Percentiles rank a stretch among this genome's conserved stretches.
Evolutionary conservation across 2,888 invertebrate species (phyloP).

Genomic region (Drosophila anomalata): DNA sequence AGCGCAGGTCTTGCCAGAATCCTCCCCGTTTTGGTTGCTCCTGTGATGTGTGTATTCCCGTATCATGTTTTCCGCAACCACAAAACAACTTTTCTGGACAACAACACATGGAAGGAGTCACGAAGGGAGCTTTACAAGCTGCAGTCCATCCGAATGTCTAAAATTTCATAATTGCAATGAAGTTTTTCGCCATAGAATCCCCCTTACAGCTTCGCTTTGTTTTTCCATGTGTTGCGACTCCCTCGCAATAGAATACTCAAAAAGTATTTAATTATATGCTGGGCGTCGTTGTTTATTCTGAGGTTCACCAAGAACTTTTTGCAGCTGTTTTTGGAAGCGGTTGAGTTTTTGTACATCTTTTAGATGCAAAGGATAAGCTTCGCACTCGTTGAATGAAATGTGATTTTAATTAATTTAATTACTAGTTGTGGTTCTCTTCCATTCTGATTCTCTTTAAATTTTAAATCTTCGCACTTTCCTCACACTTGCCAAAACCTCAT

Average conservation of each 20-base stretch:
- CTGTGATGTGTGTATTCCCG: constrained; percentile 33
- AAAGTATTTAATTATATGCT: constrained; percentile 44
- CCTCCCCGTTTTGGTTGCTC: background rate
- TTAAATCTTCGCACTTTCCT: background rate
- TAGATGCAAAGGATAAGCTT: constrained; percentile 16
- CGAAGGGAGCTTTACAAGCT: constrained; percentile 41
- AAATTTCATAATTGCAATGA: constrained; percentile 79
- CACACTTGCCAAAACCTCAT: too few species aligned
- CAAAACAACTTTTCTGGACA: constrained; percentile 13
- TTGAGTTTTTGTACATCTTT: background rate
- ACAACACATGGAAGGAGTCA: background rate
- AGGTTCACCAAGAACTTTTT: constrained; percentile 28
- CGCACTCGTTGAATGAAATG: background rate
- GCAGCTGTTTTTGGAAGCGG: constrained; percentile 30
- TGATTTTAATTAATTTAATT: constrained; percentile 37
- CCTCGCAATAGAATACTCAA: constrained; percentile 30
- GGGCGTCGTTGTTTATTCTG: constrained; percentile 23
- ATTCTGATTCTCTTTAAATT: background rate
- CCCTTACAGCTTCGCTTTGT: constrained; percentile 13
- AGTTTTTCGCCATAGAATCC: constrained; percentile 41
- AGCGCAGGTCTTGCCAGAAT: background rate
- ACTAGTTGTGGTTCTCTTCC: background rate
- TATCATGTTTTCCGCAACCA: constrained; percentile 42
- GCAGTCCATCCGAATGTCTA: constrained; percentile 72
- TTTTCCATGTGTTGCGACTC: constrained; percentile 3